These are phyloP conservation scores for Pararge aegeria DNA, from an alignment of 1,140 invertebrate genomes.

Conservation along the genomic window DNA sequence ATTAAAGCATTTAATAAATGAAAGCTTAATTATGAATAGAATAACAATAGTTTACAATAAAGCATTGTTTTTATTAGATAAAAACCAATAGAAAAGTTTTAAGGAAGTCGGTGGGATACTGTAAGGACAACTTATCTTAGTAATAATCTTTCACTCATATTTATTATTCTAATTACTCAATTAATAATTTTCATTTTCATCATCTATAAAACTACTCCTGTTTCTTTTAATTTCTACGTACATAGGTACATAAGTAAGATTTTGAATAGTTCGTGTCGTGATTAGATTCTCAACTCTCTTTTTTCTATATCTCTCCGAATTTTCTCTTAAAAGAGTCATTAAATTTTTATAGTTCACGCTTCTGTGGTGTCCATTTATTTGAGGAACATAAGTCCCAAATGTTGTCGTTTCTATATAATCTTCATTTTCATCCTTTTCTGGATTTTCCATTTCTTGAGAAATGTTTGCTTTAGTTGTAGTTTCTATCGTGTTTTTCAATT, in stretches of 20 bases:
- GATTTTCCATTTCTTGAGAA: constrained; percentile 9
- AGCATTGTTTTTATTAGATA: too few relatives aligned
- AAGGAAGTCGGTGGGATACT: constrained; percentile 6
- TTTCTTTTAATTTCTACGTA: constrained; percentile 64
- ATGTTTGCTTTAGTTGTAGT: constrained; percentile 38
- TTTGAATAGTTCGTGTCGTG: constrained; percentile 39
- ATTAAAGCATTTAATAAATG: too few relatives aligned
- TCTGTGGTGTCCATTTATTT: constrained; percentile 66
- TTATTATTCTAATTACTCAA: background rate
- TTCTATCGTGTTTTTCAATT: constrained; percentile 47
- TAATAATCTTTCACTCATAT: background rate
- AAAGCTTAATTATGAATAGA: too few relatives aligned
- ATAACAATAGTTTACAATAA: too few relatives aligned
- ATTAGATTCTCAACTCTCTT: constrained; percentile 44
- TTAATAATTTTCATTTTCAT: background rate
- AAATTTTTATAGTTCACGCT: constrained; percentile 48
- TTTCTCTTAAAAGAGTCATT: constrained; percentile 44
- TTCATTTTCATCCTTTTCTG: constrained; percentile 6
- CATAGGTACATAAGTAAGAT: constrained; percentile 47
- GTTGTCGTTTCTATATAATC: constrained; percentile 24
- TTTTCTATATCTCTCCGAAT: constrained; percentile 54
- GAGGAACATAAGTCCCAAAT: constrained; percentile 49
- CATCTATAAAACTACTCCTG: background rate
- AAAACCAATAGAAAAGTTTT: background rate
- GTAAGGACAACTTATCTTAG: background rate